These are phyloP conservation scores for Diadromus collaris DNA, from an alignment of 2,888 invertebrate species.

Conservation along the genomic window DNA sequence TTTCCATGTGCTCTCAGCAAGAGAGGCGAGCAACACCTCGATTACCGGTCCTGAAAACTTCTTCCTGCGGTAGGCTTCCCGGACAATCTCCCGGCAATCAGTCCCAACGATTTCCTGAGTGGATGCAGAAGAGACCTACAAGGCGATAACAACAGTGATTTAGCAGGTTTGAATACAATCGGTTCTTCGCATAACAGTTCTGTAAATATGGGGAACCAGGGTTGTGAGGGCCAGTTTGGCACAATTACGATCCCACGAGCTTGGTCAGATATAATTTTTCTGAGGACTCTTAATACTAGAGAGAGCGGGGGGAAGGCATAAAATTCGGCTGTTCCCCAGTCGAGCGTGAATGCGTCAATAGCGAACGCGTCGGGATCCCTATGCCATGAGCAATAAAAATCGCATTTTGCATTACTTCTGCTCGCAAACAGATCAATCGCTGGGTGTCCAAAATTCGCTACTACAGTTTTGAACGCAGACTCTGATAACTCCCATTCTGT, in stretches of 20 bases:
- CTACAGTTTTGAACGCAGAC: constrained; percentile 40
- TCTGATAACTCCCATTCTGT: constrained; percentile 58
- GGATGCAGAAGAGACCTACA: constrained; percentile 19
- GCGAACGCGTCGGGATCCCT: constrained; percentile 54
- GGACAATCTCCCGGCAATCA: constrained; percentile 31
- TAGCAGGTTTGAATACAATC: constrained; percentile 16
- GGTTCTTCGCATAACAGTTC: constrained; percentile 15
- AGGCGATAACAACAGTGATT: constrained; percentile 28
- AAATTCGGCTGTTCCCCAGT: constrained; percentile 51
- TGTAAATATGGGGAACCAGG: constrained; percentile 21
- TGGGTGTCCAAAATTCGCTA: constrained; percentile 40
- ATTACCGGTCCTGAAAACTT: constrained; percentile 49
- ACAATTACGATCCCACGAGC: background rate
- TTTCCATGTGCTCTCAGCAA: constrained; percentile 35
- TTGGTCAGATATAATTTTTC: constrained; percentile 28
- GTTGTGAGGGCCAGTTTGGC: background rate
- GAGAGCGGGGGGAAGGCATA: constrained; percentile 39
- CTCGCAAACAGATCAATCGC: constrained; percentile 60
- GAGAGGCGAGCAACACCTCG: constrained; percentile 38
- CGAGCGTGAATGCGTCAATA: constrained; percentile 59
- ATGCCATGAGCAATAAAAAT: constrained; percentile 56
- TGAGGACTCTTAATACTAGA: constrained; percentile 10
- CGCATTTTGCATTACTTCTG: constrained; percentile 59
- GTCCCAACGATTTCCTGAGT: constrained; percentile 17
- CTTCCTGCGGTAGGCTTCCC: constrained; percentile 26